Percentiles rank a stretch among this genome's conserved stretches.
phyloP scores from a whole-genome alignment of 2,113 vertebrate genomes.

The Centropristis striata region DNA sequence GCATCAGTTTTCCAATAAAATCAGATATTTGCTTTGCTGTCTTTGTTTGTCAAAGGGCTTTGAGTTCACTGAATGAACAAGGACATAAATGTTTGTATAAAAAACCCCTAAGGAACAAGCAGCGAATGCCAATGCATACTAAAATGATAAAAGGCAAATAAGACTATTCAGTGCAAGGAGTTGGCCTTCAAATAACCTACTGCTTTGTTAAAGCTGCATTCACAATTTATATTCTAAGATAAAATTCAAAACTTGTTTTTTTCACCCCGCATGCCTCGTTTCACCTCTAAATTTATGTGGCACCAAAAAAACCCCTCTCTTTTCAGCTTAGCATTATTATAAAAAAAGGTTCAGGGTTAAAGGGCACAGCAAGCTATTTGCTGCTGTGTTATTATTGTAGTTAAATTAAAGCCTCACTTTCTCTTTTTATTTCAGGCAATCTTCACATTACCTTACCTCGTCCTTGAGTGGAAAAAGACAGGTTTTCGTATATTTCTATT shows the following conservation, averaged over 20 bases:
- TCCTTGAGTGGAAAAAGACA: slow-evolving; percentile 39
- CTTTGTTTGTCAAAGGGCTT: slow-evolving; percentile 15
- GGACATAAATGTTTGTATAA: slow-evolving; percentile 1
- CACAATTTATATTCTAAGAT: slow-evolving; percentile 4
- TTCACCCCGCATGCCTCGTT: neutral
- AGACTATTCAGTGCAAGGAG: slow-evolving; percentile 39
- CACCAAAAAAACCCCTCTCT: slow-evolving; percentile 61
- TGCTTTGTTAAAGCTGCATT: neutral
- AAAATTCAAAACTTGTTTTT: slow-evolving; percentile 2
- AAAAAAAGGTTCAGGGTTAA: slow-evolving; percentile 69
- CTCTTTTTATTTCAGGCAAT: slow-evolving; percentile 15
- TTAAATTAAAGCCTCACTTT: slow-evolving; percentile 12
- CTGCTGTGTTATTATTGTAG: slow-evolving; percentile 31
- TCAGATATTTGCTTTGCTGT: slow-evolving; percentile 1
- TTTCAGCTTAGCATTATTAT: slow-evolving; percentile 59
- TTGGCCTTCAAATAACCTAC: slow-evolving; percentile 19
- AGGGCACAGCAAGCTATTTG: slow-evolving; percentile 76
- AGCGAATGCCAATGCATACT: slow-evolving; percentile 40
- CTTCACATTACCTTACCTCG: slow-evolving; percentile 32
- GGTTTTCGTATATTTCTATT: slow-evolving; percentile 41
- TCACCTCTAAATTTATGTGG: slow-evolving; percentile 43
- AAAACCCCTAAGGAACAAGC: slow-evolving; percentile 56
- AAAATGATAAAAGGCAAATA: slow-evolving; percentile 41
- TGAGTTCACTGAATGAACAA: slow-evolving; percentile 22
- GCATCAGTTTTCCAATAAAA: neutral